These are phyloP conservation scores for Planococcus citri DNA, from an alignment of 1,140 invertebrate species.

Conservation along the genomic window DNA sequence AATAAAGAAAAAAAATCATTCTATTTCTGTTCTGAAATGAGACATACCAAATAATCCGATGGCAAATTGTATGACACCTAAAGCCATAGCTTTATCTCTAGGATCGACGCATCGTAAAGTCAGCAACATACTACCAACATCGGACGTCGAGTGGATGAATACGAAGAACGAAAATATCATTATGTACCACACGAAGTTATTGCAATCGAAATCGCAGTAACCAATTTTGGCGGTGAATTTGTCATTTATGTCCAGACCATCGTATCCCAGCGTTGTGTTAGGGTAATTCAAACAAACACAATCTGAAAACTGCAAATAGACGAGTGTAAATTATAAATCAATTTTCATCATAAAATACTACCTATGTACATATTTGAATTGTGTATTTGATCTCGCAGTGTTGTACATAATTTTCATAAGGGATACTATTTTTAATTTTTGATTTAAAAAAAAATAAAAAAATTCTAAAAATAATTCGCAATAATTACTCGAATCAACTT, in stretches of 20 bases:
- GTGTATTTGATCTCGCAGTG: too few relatives aligned
- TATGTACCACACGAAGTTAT: constrained; percentile 65
- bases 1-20: not conserved
- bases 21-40: too few relatives aligned
- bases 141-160: constrained; percentile 81
- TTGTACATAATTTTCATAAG: too few relatives aligned
- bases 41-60: constrained; percentile 74
- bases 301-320: constrained; percentile 47
- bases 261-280: constrained; percentile 26
- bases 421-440: too few relatives aligned
- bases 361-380: too few relatives aligned
- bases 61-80: constrained; percentile 84
- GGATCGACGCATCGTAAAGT: constrained; percentile 84
- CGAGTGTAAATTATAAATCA: too few relatives aligned
- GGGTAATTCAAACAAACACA: constrained; percentile 54
- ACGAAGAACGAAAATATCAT: constrained; percentile 75
- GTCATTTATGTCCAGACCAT: constrained; percentile 28
- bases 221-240: constrained; percentile 43
- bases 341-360: too few relatives aligned
- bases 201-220: constrained; percentile 64
- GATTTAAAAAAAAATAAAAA: too few relatives aligned
- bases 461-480: too few relatives aligned
- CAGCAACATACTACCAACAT: constrained; percentile 79
- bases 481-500: too few relatives aligned
- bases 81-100: constrained; percentile 83